Base-by-base conservation (phyloP, 2,888 invertebrate genomes). In the Flexamia atlantica region DNA sequence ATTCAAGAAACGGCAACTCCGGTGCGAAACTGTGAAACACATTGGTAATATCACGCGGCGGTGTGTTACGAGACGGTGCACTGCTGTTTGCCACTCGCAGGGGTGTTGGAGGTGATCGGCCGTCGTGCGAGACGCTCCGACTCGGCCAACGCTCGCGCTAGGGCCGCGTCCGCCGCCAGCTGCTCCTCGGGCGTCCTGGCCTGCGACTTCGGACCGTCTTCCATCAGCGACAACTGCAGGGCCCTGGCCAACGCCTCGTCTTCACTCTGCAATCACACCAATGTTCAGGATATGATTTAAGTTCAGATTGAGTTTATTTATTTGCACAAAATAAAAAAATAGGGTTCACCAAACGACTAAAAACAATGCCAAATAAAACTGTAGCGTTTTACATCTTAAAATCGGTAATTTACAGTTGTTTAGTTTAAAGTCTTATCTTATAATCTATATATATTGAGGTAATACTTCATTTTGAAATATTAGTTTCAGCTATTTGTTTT, bases 231-330 rank as follows among this genome's bases (percentile, higher is more conserved):
- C 17, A 95, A 90, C 3, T 96, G 95, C 28, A 98, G 90, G 0
- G 98, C 98, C 87, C 94, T 93, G 0, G 97, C 97, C 81, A 98
- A 90, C 0, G 97, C 98, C 90, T 98, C 98, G 89, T 98, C 98
- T 91, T 98, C 98, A 86, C 94, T 95, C 94, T 86, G 74, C 87
- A 87, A 81, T 82, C 46, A 83, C 23, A 53, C 20, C 23, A 46
- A 46, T 10, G 17, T 9, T 14, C 12, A 46, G 17, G 12, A 46
- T 9, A 46, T 12, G 46, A 4, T 9, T 4, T 9, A 36, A 9
- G 9, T 9, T 36, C 5, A 4, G 9, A 4, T 36, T 36, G 4
- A 36, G 5, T 36, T 9, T 7, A 7, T 7, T 7, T 36, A 36
- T 36, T 36, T 36, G 36, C 36, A 7, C 36, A 36, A 7, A n/a